phyloP scores from a whole-genome alignment of 2,797 vertebrate species.

The Falco concolor region DNA sequence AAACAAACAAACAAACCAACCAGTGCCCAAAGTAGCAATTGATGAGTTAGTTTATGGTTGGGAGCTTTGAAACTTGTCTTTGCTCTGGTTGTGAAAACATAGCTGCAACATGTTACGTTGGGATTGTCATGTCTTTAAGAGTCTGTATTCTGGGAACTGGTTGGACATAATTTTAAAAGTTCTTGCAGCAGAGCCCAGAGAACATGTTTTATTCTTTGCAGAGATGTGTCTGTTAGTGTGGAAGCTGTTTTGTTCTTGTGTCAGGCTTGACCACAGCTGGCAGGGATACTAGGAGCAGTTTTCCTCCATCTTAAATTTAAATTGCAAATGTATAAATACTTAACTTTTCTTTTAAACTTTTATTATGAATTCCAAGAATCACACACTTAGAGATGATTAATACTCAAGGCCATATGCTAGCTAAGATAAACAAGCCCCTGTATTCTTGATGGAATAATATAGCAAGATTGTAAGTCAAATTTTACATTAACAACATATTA shows the following conservation, averaged over 20 bases:
- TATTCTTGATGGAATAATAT: not conserved
- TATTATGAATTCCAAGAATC: not conserved
- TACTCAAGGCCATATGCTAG: not conserved
- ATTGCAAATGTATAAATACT: not conserved
- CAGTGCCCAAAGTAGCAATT: not conserved
- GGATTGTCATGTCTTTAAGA: not conserved
- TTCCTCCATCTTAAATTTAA: not conserved
- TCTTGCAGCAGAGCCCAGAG: not conserved
- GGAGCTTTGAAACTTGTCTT: not conserved
- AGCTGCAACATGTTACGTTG: accelerated
- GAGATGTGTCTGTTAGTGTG: not conserved
- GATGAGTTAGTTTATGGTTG: not conserved
- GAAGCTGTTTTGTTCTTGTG: not conserved
- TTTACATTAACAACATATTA: slow-evolving; percentile 15
- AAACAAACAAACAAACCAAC: not conserved
- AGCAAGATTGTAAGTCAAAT: not conserved
- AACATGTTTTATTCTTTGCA: not conserved
- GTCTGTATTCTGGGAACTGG: not conserved
- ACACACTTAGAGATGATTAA: not conserved
- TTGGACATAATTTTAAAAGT: not conserved
- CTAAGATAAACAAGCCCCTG: not conserved
- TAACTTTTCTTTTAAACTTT: not conserved
- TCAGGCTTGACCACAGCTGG: not conserved
- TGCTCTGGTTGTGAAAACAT: not conserved
- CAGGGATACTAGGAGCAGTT: not conserved